phyloP scores from a whole-genome alignment of 2,797 vertebrate species.

The Yasuhikotakia modesta region DNA sequence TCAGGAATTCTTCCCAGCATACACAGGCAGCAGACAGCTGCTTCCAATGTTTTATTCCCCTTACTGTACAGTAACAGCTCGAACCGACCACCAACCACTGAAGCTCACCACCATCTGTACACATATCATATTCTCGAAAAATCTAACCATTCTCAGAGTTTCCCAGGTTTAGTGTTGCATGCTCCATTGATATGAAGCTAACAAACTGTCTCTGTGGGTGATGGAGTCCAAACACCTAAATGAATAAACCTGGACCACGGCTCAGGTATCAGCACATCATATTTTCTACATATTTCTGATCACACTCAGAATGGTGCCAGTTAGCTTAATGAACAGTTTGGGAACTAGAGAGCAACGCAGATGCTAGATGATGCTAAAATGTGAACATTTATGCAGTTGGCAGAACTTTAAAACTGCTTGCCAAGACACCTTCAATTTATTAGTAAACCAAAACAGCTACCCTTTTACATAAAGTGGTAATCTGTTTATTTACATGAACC shows the following conservation, averaged over 20 bases:
- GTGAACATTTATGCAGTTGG: neutral
- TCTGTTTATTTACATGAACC: neutral
- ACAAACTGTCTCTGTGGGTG: neutral
- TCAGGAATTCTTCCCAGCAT: slow-evolving; percentile 61
- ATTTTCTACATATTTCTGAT: slow-evolving; percentile 16
- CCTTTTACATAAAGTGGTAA: neutral
- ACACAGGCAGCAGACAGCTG: slow-evolving; percentile 51
- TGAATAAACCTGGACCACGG: slow-evolving; percentile 6
- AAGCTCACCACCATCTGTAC: slow-evolving; percentile 46
- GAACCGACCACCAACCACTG: slow-evolving; percentile 15
- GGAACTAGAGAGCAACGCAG: slow-evolving; percentile 1
- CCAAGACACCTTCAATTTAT: neutral
- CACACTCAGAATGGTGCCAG: neutral
- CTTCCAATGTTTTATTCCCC: slow-evolving; percentile 24
- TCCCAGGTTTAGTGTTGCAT: slow-evolving; percentile 37
- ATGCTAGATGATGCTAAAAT: slow-evolving; percentile 13
- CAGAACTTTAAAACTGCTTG: slow-evolving; percentile 10
- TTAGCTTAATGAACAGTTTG: slow-evolving; percentile 23
- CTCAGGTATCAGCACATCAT: slow-evolving; percentile 20
- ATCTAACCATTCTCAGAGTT: slow-evolving; percentile 28
- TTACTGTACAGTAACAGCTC: slow-evolving; percentile 36
- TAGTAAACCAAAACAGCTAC: neutral
- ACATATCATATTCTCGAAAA: slow-evolving; percentile 43
- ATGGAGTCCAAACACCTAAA: neutral
- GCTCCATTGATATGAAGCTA: neutral